Evolutionary conservation across 37 sponge, comb jelly and placozoan genomes (phyloP), one percentile per base, ranked within the genome.

Genomic region (Theonella swinhoei): DNA sequence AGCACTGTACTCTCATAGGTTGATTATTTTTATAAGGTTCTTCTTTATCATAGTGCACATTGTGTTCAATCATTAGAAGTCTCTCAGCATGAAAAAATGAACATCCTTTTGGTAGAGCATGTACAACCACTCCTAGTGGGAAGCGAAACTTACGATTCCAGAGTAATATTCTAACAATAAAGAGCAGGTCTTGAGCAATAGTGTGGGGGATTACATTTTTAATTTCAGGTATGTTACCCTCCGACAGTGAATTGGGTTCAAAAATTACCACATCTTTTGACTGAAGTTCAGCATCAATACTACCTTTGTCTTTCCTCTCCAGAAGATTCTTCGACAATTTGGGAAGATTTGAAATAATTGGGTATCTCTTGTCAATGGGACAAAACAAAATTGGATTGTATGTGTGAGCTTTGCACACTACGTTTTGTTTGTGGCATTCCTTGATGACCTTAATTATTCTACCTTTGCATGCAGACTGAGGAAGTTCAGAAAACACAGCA

Each of bases 321-420:
- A 88, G 42, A 14, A 88, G 58, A n/a, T 81, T 71, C 29, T 43
- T 35, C 26, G 94, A 85, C 20, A 93, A 30, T 34, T 77, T 37
- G 62, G 94, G 94, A 38, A 89, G 72, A 74, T 93, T 93, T n/a
- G 74, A 24, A 5, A 93, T 29, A 19, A 66, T 41, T 33, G 94
- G 94, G 40, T 78, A 42, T 29, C 78, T 83, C 7, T 40, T 76
- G 41, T 82, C 76, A 40, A 93, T 31, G 24, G 94, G 94, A 74
- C 31, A 81, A 58, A 93, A 88, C 7, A 82, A 4, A 42, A 77
- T 82, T 7, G 85, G 32, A 62, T 86, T 89, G 14, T 39, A 34
- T 1, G 39, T 28, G 37, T 82, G 78, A 0, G 85, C 86, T 74
- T 77, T 58, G 39, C 94, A 93, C 2, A 89, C 37, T 74, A 89